Base-by-base conservation (phyloP, 2,113 vertebrate genomes). In the Scartelaos histophorus region DNA sequence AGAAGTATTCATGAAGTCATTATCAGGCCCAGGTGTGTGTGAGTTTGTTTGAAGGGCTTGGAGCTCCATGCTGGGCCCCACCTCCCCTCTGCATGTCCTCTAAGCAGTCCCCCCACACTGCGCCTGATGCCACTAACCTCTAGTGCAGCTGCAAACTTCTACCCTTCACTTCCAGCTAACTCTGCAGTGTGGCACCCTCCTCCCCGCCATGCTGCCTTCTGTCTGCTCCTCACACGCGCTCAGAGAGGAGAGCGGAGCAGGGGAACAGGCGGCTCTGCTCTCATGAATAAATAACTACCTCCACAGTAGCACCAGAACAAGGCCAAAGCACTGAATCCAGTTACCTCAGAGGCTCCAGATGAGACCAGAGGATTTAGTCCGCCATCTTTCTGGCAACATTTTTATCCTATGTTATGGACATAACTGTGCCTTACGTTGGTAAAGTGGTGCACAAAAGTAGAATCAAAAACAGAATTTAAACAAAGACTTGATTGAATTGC, bases 101-200 rank as follows among this genome's bases (percentile, higher is more conserved):
- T 57, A 69, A 82, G 71, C 80, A 79, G 76, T 69, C 74, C 75
- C 81, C 69, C 70, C 87, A 85, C 71, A 66, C 85, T 76, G 83
- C 83, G 85, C 78, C 73, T 78, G 79, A 75, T 81, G 80, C 79
- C 67, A 79, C 71, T 61, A 66, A 75, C 79, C 75, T 85, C 76
- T 66, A 35, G 66, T 73, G 79, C 84, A 82, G 89, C 85, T 83
- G 85, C 78, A 81, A 21, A 79, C 62, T 70, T 35, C 75, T 82
- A 79, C 77, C 84, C 85, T 90, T 89, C 84, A 70, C 71, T 81
- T 79, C 74, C 71, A 74, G 68, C 66, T 81, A 82, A 82, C 73
- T 83, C 84, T 85, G 84, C 79, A 74, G 84, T 62, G 61, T 77
- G 74, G 79, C 72, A 74, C 74, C 82, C 81, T 74, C 84, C 82